A percentile compares a stretch with the other conserved stretches of the same genome.
These are phyloP conservation scores for Vesta saturnalis DNA, from an alignment of 2,888 invertebrate genomes.

Conservation along the genomic window DNA sequence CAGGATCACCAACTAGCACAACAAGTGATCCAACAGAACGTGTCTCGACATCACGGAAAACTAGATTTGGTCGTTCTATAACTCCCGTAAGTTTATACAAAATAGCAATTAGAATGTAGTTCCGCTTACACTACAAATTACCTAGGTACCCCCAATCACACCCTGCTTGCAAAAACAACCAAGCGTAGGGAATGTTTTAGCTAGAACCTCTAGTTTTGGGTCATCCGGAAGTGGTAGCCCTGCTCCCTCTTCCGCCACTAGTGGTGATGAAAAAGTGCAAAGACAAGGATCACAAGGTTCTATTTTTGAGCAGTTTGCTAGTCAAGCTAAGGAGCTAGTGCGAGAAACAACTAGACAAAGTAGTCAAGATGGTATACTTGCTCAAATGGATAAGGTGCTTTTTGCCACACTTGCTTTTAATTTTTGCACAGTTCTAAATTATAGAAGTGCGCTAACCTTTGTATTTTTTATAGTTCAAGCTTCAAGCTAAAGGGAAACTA, in stretches of 20 bases:
- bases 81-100: conserved; percentile 61
- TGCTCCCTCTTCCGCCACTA: conserved; percentile 53
- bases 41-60: conserved; percentile 65
- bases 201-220: conserved; percentile 72
- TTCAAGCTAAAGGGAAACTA: conserved; percentile 68
- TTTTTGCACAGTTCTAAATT: background rate
- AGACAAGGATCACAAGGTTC: conserved; percentile 87
- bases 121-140: conserved; percentile 36
- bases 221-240: conserved; percentile 62
- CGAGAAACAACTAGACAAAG: conserved; percentile 88
- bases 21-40: conserved; percentile 67
- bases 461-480: conserved; percentile 64
- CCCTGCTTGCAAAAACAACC: conserved; percentile 69
- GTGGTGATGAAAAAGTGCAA: conserved; percentile 59
- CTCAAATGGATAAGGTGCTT: conserved; percentile 89
- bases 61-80: conserved; percentile 63
- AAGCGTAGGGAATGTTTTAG: conserved; percentile 69
- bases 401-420: conserved; percentile 8
- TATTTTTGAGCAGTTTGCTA: conserved; percentile 86
- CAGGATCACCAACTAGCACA: conserved; percentile 64
- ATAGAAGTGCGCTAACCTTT: background rate
- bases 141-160: conserved; percentile 66
- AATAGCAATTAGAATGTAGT: conserved; percentile 24
- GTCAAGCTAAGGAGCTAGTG: conserved; percentile 89
- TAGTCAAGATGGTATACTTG: conserved; percentile 87